Conservation (phyloP, 2,113 vertebrate genomes). For the Hylia prasina region DNA sequence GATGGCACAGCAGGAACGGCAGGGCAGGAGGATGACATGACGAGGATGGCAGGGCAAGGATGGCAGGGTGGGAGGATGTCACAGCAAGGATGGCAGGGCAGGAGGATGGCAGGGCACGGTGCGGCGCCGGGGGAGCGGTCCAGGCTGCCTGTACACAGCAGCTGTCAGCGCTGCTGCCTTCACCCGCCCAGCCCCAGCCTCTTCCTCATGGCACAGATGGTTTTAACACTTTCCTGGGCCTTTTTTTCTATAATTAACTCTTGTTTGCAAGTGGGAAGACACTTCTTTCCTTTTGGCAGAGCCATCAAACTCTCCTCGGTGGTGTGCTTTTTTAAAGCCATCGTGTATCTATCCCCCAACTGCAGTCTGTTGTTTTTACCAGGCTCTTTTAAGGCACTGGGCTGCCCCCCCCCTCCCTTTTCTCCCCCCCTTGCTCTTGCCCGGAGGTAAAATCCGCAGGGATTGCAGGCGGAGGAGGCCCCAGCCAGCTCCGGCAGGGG, state of each 20-base stretch:
- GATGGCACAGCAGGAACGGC: not conserved
- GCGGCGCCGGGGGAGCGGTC: not conserved
- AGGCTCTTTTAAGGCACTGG: constrained; percentile 37
- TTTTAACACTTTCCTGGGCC: constrained; percentile 45
- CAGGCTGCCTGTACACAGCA: constrained; percentile 23
- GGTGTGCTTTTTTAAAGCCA: constrained; percentile 40
- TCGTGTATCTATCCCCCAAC: not conserved
- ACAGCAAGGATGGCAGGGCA: not conserved
- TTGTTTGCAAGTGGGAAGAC: constrained; percentile 48
- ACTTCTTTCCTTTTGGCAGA: constrained; percentile 45
- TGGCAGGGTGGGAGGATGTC: not conserved
- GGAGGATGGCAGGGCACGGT: not conserved
- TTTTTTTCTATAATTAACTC: constrained; percentile 45
- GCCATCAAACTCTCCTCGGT: constrained; percentile 3
- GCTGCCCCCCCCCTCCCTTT: not conserved
- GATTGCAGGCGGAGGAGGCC: constrained; percentile 49
- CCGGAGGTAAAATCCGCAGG: constrained; percentile 60
- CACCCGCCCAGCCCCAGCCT: constrained; percentile 16
- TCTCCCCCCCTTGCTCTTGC: constrained; percentile 26
- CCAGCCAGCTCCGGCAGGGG: constrained; percentile 41
- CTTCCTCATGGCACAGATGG: constrained; percentile 47
- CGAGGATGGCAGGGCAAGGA: not conserved
- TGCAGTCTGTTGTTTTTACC: constrained; percentile 48
- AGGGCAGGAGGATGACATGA: not conserved
- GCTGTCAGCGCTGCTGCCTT: constrained; percentile 30